phyloP scores from a whole-genome alignment of 2,888 invertebrate species.

The Chouioia cunea region DNA sequence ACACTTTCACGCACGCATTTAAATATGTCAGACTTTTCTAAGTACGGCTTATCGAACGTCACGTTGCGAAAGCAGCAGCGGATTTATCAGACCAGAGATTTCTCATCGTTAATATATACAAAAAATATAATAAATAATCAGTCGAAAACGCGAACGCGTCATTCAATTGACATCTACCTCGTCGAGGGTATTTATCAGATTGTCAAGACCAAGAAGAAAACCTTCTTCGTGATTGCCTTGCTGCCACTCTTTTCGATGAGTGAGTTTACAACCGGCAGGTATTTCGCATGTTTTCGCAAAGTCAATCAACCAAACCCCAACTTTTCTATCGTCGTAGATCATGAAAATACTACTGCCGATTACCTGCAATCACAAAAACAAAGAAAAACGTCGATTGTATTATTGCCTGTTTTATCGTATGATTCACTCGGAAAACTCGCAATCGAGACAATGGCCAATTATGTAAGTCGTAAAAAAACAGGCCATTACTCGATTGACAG shows the following conservation, averaged over 20 bases:
- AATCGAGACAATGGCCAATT: no score
- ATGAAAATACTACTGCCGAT: constrained; percentile 95
- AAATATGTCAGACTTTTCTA: constrained; percentile 45
- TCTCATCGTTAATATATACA: constrained; percentile 33
- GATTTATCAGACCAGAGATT: constrained; percentile 39
- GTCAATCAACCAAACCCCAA: constrained; percentile 96
- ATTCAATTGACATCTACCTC: constrained; percentile 52
- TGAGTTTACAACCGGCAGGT: constrained; percentile 77
- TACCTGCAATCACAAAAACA: constrained; percentile 68
- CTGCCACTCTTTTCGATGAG: constrained; percentile 86
- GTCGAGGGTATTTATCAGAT: constrained; percentile 82
- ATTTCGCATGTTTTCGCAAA: constrained; percentile 92
- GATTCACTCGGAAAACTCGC: no score
- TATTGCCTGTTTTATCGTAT: not conserved
- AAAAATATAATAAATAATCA: constrained; percentile 39
- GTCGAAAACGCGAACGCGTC: constrained; percentile 23
- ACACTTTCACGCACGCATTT: constrained; percentile 10
- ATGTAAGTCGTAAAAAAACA: no score
- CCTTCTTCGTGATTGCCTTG: constrained; percentile 99
- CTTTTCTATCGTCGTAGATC: constrained; percentile 89
- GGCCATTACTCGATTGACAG: no score
- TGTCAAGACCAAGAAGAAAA: constrained; percentile 91
- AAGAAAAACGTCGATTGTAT: not conserved
- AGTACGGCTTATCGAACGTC: constrained; percentile 33
- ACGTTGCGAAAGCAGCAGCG: constrained; percentile 21